Evolutionary conservation across 2,888 invertebrate species (phyloP).

Genomic region (Pseudococcus jackbeardsleyi): DNA sequence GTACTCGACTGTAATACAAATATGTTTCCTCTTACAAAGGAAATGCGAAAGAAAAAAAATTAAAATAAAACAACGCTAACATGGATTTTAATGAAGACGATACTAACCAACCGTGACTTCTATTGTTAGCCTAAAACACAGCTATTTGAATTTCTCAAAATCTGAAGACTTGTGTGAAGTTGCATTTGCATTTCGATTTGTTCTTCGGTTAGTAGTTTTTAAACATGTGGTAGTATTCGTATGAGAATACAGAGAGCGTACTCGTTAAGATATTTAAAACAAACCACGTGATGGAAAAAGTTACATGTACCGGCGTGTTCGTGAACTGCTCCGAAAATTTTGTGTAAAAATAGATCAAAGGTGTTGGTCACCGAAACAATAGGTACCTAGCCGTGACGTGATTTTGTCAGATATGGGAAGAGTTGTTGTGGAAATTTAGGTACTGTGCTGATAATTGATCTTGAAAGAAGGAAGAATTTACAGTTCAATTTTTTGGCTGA

Average conservation of each 20-base stretch:
- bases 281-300: neutral
- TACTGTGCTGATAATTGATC: neutral
- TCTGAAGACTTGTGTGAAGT: neutral
- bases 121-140: neutral
- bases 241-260: neutral
- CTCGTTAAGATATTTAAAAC: neutral
- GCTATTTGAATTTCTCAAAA: neutral
- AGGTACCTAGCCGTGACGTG: neutral
- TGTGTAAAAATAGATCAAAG: constrained; percentile 2
- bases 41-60: constrained; percentile 17
- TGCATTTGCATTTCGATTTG: neutral
- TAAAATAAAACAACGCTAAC: constrained; percentile 33
- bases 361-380: neutral
- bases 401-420: neutral
- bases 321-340: neutral
- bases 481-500: neutral
- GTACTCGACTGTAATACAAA: neutral
- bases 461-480: neutral
- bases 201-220: neutral
- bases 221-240: neutral
- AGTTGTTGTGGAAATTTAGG: neutral
- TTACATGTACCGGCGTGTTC: neutral
- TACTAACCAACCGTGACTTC: constrained; percentile 37
- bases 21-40: constrained; percentile 25
- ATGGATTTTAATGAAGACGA: constrained; percentile 5